Base-by-base conservation (phyloP, 2,888 invertebrate genomes). In the Drosophila nigritarsus region DNA sequence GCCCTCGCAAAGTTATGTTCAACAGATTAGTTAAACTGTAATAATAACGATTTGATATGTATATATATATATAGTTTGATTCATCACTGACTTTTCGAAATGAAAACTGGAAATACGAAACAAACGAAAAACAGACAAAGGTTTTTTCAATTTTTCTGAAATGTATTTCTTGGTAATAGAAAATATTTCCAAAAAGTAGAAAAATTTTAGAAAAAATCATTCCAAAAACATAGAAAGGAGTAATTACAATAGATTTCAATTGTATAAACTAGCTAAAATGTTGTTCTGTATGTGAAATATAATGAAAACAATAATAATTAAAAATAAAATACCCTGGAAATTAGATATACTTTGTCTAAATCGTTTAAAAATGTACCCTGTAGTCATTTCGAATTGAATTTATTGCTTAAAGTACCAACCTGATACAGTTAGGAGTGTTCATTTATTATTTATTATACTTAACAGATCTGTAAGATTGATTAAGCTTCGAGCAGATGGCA, bases 1-100 rank as follows among this genome's bases (percentile, higher is more conserved):
- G 48, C 64, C 64, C 48, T 38, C 64, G 24, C 15, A 48, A 48
- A 54, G 68, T 66, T 68, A 56, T 55, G 3, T 29, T 15, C 6
- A 56, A 13, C n/a, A 51, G 30, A 51, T 51, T 30, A 27, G 18
- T n/a, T 18, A 4, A 8, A 8, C 24, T 24, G 4, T 27, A 18
- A 27, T 9, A 27, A 27, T 18, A 49, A 9, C 18, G 24, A 24
- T 24, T 24, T 24, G 24, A 24, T 24, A 24, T 24, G 1, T 24
- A 24, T 24, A 24, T 24, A 24, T 24, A 24, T 24, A 24, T 24
- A 24, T 1, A 24, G 24, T 24, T 45, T 45, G 11, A 5, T 40
- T n/a, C 11, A n/a, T n/a, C 2, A 3, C 3, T 18, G 3, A 38
- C 2, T 38, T 38, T 38, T 38, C 18, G 38, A 38, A 38, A 38